A percentile compares a stretch with the other conserved stretches of the same genome.
Conservation (phyloP, 1,140 invertebrate species). For the Anadara kagoshimensis region DNA sequence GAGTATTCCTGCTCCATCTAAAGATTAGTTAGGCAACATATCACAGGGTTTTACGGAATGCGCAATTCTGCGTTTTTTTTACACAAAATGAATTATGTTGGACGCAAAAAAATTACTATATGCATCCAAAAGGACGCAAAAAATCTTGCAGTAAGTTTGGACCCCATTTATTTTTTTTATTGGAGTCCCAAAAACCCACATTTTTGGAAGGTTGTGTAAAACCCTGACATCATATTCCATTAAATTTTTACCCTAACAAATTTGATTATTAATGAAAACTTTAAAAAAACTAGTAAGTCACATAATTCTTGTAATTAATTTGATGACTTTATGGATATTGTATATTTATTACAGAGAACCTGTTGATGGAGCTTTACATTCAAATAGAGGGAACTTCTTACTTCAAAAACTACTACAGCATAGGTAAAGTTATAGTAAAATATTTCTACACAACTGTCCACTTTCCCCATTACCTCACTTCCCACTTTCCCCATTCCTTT, state of each 20-base stretch:
- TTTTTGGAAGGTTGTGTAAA: not conserved
- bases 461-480: too few relatives aligned
- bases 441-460: not conserved
- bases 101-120: too few relatives aligned
- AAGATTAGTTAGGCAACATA: too few relatives aligned
- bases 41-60: too few relatives aligned
- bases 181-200: too few relatives aligned
- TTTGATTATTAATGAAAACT: not conserved
- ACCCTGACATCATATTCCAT: not conserved
- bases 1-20: too few relatives aligned
- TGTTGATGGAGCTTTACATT: conserved; percentile 76
- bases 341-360: conserved; percentile 9
- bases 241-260: not conserved
- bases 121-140: too few relatives aligned
- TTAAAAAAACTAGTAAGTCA: not conserved
- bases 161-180: not conserved
- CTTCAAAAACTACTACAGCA: conserved; percentile 82
- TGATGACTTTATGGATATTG: not conserved
- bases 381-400: conserved; percentile 91
- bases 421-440: conserved; percentile 55
- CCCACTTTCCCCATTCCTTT: too few relatives aligned
- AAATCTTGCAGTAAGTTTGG: too few relatives aligned
- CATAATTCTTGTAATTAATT: not conserved
- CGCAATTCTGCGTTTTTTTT: too few relatives aligned
- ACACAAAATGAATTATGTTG: too few relatives aligned